phyloP scores from a whole-genome alignment of 2,888 invertebrate species.

The Trilocha varians region DNA sequence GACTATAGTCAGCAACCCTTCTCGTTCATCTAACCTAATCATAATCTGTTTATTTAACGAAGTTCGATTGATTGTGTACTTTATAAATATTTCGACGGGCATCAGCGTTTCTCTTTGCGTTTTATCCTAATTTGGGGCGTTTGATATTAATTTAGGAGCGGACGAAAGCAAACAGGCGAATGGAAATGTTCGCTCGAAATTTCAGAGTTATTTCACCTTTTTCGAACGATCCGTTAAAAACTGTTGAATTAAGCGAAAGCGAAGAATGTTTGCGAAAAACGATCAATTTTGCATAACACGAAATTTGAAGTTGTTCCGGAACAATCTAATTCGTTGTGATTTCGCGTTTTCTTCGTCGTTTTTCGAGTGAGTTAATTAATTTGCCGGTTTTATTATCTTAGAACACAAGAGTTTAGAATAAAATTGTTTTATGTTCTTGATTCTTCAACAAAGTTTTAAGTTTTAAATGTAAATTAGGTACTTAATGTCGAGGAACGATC shows the following conservation, averaged over 20 bases:
- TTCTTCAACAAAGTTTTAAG: too few species aligned
- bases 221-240: conserved; percentile 27
- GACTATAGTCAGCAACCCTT: too few species aligned
- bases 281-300: conserved; percentile 33
- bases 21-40: background rate
- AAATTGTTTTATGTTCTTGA: too few species aligned
- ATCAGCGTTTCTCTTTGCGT: conserved; percentile 9
- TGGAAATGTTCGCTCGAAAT: conserved; percentile 30
- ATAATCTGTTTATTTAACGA: background rate
- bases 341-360: conserved; percentile 12
- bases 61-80: background rate
- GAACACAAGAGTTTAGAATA: too few species aligned
- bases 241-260: conserved; percentile 39
- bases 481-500: too few species aligned
- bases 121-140: conserved; percentile 29
- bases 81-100: background rate
- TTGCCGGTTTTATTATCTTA: too few species aligned
- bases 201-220: conserved; percentile 31
- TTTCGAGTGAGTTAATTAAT: conserved; percentile 11
- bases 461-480: too few species aligned
- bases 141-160: conserved; percentile 41
- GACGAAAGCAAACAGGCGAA: conserved; percentile 33
- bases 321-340: conserved; percentile 23
- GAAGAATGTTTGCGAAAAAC: conserved; percentile 39
- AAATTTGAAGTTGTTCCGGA: conserved; percentile 25